Evolutionary conservation across 2,797 vertebrate genomes (phyloP).

Genomic region (Rachycentron canadum): DNA sequence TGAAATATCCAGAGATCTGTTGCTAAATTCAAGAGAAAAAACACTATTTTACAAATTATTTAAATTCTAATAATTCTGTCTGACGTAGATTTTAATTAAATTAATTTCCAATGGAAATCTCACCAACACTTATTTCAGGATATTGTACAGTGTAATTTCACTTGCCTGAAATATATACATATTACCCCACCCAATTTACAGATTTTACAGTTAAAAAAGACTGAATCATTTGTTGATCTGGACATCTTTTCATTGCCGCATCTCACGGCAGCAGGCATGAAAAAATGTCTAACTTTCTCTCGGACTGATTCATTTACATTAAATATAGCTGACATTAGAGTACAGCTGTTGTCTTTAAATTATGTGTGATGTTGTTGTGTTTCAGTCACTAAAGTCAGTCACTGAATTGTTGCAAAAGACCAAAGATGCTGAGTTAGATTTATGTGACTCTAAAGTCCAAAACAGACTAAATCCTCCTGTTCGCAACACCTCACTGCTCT

Average conservation of each 20-base stretch:
- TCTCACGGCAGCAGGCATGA: no score
- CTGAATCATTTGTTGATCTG: constrained; percentile 6
- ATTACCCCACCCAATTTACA: background rate
- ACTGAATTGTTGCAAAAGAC: constrained; percentile 21
- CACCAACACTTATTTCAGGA: background rate
- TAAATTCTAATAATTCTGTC: background rate
- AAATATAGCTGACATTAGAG: no score
- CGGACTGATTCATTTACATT: no score
- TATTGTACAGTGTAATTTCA: background rate
- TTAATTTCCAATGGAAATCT: background rate
- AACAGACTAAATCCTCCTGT: constrained; percentile 22
- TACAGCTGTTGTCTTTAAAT: no score
- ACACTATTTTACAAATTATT: no score
- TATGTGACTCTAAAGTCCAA: constrained; percentile 27
- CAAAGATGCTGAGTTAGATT: constrained; percentile 29
- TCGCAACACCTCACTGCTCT: constrained; percentile 18
- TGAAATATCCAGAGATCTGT: no score
- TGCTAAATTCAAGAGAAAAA: no score
- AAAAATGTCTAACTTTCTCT: no score
- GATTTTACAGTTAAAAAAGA: background rate
- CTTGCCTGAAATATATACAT: background rate
- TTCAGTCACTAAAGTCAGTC: no score
- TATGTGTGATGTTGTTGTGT: no score
- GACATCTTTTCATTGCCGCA: background rate
- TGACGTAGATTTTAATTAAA: no score